Evolutionary conservation across 2,797 vertebrate genomes (phyloP).

Genomic region (Scolopax bukidnonensis): DNA sequence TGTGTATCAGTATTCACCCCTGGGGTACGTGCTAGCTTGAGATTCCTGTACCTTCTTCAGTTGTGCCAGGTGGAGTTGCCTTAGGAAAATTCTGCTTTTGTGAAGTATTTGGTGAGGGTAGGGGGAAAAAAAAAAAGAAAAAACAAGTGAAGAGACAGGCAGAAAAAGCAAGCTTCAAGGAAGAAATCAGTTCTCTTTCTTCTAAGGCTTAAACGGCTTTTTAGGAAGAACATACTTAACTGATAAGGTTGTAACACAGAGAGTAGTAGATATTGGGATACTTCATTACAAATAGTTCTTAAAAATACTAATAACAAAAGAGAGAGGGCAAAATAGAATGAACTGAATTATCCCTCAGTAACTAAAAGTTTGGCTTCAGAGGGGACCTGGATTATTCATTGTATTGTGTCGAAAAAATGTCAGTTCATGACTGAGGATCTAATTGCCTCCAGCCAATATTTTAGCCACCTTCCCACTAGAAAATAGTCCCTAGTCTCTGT

Average conservation of each 20-base stretch:
- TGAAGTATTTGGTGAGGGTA: background rate
- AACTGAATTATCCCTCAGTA: background rate
- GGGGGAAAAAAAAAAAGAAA: too few relatives aligned
- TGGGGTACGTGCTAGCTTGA: background rate
- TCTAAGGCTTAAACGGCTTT: background rate
- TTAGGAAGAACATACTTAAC: background rate
- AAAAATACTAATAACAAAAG: background rate
- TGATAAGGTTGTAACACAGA: background rate
- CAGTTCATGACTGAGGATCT: background rate
- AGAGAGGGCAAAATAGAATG: background rate
- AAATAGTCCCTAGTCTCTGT: background rate
- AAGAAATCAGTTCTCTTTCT: background rate
- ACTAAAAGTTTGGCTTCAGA: background rate
- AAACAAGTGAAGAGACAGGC: background rate
- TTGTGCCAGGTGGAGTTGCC: background rate
- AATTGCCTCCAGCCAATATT: background rate
- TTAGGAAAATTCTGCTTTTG: background rate
- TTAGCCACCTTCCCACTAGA: background rate
- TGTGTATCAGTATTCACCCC: background rate
- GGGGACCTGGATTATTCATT: background rate
- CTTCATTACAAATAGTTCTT: background rate
- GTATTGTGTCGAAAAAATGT: background rate
- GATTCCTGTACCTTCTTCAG: background rate
- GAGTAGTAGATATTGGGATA: background rate
- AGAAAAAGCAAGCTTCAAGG: background rate